Conservation (phyloP, 2,113 vertebrate species). For the Clarias batrachus region DNA sequence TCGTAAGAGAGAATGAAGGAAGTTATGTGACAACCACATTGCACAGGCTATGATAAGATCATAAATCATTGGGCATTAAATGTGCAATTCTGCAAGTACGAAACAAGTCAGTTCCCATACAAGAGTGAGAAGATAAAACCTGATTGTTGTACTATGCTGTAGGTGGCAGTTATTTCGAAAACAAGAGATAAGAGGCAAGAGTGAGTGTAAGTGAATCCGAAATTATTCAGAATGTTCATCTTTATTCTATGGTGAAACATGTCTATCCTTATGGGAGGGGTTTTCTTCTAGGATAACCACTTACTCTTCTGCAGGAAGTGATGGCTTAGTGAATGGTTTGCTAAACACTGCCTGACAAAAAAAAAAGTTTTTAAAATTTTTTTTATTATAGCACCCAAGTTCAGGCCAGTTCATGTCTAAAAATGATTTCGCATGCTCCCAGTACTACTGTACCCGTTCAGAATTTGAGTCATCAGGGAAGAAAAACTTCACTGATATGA, state of each 20-base stretch:
- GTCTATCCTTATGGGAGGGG: not conserved
- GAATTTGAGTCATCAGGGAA: no score
- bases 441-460: no score
- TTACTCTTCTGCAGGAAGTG: not conserved
- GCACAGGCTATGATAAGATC: not conserved
- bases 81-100: not conserved
- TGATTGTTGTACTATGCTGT: not conserved
- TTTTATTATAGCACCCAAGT: no score
- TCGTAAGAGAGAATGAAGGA: not conserved
- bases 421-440: no score
- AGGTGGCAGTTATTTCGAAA: not conserved
- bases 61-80: not conserved
- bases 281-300: not conserved
- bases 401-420: no score
- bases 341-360: not conserved
- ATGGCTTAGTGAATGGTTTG: not conserved
- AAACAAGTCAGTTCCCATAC: not conserved
- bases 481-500: no score
- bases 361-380: no score
- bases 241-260: not conserved
- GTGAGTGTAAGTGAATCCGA: not conserved
- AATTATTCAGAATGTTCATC: not conserved
- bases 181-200: not conserved
- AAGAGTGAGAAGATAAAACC: not conserved
- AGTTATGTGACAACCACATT: not conserved